phyloP scores from a whole-genome alignment of 2,113 vertebrate genomes.

The Girardinichthys multiradiatus region DNA sequence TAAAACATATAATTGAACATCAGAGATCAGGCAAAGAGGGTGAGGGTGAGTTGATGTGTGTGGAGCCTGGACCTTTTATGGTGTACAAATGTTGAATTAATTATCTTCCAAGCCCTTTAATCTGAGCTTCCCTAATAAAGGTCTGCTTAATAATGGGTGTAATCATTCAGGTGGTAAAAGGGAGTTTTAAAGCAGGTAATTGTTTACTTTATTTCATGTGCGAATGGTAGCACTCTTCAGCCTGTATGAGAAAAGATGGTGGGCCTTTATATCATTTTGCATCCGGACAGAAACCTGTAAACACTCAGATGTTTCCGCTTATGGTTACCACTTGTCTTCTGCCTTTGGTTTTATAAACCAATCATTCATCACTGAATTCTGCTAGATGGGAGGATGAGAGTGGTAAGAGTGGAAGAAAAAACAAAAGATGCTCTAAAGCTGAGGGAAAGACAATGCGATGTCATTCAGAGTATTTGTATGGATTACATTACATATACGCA shows the following conservation, averaged over 20 bases:
- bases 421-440: neutral
- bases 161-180: constrained; percentile 17
- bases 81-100: constrained; percentile 49
- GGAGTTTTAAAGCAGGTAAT: constrained; percentile 9
- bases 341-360: constrained; percentile 1
- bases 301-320: neutral
- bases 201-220: constrained; percentile 31
- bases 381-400: neutral
- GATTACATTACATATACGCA: no score
- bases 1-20: constrained; percentile 64
- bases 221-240: neutral
- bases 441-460: no score
- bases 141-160: constrained; percentile 39
- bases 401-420: neutral
- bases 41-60: constrained; percentile 56
- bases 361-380: neutral
- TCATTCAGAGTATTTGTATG: no score
- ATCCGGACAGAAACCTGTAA: constrained; percentile 2
- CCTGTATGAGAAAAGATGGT: neutral
- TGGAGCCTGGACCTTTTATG: constrained; percentile 43
- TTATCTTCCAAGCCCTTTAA: constrained; percentile 60
- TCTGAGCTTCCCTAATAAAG: constrained; percentile 35
- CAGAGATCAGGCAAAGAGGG: constrained; percentile 38
- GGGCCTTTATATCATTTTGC: neutral
- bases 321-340: neutral